Percentiles rank a stretch among this genome's conserved stretches.
phyloP scores from a whole-genome alignment of 2,888 invertebrate species.

The Chrysodeixis includens region DNA sequence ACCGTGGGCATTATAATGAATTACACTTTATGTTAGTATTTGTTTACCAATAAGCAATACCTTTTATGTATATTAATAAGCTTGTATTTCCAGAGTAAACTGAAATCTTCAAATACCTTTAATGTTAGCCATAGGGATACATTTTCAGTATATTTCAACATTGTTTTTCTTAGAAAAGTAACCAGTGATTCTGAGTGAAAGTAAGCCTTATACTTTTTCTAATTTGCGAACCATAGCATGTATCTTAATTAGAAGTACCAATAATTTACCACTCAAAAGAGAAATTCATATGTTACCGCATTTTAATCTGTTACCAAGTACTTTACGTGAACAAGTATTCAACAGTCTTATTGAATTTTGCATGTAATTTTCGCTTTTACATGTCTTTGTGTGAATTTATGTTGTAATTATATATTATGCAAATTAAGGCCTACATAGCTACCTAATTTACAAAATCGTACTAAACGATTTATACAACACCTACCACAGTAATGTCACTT shows the following conservation, averaged over 20 bases:
- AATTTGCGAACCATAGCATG: conserved; percentile 3
- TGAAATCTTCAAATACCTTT: neutral
- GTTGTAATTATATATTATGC: conserved; percentile 12
- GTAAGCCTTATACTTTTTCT: neutral
- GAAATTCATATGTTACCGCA: conserved; percentile 50
- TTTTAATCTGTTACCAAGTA: conserved; percentile 53
- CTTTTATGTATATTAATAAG: neutral
- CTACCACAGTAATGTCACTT: conserved; percentile 35
- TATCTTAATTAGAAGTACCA: conserved; percentile 5
- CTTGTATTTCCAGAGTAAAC: neutral
- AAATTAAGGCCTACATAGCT: conserved; percentile 12
- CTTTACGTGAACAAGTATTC: conserved; percentile 8
- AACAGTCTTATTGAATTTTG: conserved; percentile 15
- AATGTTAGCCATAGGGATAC: neutral
- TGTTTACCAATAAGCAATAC: neutral
- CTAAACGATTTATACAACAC: conserved; percentile 8
- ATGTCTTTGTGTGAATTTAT: neutral
- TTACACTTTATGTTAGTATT: conserved; percentile 5
- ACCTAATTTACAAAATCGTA: neutral
- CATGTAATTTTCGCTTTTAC: conserved; percentile 16
- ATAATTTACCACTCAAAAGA: conserved; percentile 41
- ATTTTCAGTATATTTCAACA: neutral
- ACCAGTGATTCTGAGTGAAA: neutral
- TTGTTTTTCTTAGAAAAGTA: neutral
- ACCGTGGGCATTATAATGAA: conserved; percentile 7